Evolutionary conservation across 2,888 invertebrate species (phyloP).

Genomic region (Acrobasis consociella): DNA sequence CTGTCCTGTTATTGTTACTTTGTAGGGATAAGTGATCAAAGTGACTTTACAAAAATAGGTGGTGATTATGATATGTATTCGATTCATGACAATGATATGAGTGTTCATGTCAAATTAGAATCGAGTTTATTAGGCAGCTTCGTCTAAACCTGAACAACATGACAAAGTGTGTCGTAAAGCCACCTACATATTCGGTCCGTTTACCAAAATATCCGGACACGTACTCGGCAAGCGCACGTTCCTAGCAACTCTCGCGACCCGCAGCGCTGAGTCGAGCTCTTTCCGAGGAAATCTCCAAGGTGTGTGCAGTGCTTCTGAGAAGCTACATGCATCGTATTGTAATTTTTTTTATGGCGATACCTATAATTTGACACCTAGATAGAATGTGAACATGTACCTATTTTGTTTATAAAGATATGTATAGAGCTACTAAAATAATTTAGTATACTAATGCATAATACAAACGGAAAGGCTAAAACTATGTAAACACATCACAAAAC

Average conservation of each 20-base stretch:
- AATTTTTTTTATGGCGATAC: not conserved
- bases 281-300: slow-evolving; percentile 44
- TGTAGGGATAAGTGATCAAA: not conserved
- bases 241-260: slow-evolving; percentile 32
- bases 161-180: slow-evolving; percentile 49
- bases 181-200: slow-evolving; percentile 49
- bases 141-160: slow-evolving; percentile 31
- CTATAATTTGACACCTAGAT: not conserved
- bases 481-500: no score
- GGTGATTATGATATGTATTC: no score
- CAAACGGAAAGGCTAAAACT: no score
- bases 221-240: slow-evolving; percentile 40
- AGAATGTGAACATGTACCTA: not conserved
- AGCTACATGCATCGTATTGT: slow-evolving; percentile 27
- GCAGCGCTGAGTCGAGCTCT: slow-evolving; percentile 39
- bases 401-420: no score
- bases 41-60: not conserved
- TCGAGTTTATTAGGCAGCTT: slow-evolving; percentile 19
- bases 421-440: no score
- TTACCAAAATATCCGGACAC: slow-evolving; percentile 56
- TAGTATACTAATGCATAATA: no score
- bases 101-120: slow-evolving; percentile 2
- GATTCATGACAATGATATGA: no score
- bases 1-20: no score
- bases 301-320: slow-evolving; percentile 39